Percentiles rank a stretch among this genome's conserved stretches.
phyloP scores from a whole-genome alignment of 2,888 invertebrate species.

The Rhorus exstirpatorius region DNA sequence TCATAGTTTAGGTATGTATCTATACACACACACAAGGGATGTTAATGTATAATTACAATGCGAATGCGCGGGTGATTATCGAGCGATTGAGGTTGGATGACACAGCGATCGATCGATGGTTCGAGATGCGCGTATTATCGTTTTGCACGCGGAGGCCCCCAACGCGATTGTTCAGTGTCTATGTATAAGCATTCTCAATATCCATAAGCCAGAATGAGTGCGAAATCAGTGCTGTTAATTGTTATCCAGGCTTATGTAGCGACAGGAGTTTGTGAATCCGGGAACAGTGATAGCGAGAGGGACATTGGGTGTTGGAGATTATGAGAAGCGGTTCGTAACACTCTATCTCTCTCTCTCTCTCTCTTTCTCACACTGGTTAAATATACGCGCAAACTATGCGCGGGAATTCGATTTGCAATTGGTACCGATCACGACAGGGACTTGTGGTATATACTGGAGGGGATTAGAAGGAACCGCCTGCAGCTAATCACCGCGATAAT shows the following conservation, averaged over 20 bases:
- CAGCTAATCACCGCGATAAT: slow-evolving; percentile 66
- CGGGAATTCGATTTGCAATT: slow-evolving; percentile 53
- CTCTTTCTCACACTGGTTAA: slow-evolving; percentile 12
- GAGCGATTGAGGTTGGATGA: slow-evolving; percentile 59
- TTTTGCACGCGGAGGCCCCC: slow-evolving; percentile 9
- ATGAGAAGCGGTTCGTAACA: slow-evolving; percentile 35
- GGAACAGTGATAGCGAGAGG: slow-evolving; percentile 19
- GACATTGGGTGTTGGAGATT: slow-evolving; percentile 43
- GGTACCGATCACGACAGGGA: slow-evolving; percentile 14
- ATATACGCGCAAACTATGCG: slow-evolving; percentile 41
- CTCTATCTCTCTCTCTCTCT: neutral
- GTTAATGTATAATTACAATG: slow-evolving; percentile 41
- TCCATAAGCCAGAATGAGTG: slow-evolving; percentile 28
- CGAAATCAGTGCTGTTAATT: slow-evolving; percentile 60
- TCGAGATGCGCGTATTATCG: slow-evolving; percentile 42
- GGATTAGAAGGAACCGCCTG: slow-evolving; percentile 56
- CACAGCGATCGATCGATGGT: slow-evolving; percentile 49
- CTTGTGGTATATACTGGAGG: slow-evolving; percentile 32
- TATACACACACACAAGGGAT: neutral
- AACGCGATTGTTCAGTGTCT: slow-evolving; percentile 5
- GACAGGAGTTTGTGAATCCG: slow-evolving; percentile 26
- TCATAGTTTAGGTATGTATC: slow-evolving; percentile 7
- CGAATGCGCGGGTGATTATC: slow-evolving; percentile 46
- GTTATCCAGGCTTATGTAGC: slow-evolving; percentile 38
- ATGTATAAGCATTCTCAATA: slow-evolving; percentile 40